These are phyloP conservation scores for Zootoca vivipara DNA, from an alignment of 2,113 vertebrate species.

Conservation along the genomic window DNA sequence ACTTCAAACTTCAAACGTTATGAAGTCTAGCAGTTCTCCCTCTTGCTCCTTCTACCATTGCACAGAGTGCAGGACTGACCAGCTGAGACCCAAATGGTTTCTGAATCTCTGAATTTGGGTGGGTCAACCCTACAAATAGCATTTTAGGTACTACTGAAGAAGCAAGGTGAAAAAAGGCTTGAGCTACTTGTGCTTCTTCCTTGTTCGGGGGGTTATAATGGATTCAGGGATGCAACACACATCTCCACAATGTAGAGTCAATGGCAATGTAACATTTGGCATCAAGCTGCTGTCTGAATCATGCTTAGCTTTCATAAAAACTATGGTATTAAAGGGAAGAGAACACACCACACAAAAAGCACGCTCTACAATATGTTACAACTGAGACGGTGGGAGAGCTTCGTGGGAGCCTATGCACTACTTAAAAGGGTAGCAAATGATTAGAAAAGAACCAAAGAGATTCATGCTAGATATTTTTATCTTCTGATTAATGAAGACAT, in stretches of 20 bases:
- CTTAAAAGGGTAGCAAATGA: neutral
- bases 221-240: neutral
- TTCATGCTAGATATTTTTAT: conserved; percentile 27
- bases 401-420: neutral
- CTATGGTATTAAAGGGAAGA: neutral
- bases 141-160: neutral
- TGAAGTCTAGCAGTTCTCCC: neutral
- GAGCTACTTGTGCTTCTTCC: neutral
- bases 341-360: neutral
- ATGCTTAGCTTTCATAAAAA: neutral
- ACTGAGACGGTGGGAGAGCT: neutral
- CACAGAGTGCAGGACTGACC: neutral
- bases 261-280: neutral
- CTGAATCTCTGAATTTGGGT: neutral
- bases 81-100: neutral
- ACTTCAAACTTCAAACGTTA: neutral
- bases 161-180: neutral
- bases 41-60: neutral
- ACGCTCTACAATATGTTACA: neutral
- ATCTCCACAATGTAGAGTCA: no score
- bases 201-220: neutral
- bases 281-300: no score
- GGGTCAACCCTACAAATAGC: neutral
- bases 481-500: neutral
- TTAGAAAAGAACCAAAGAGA: neutral